phyloP scores from a whole-genome alignment of 2,888 invertebrate genomes.

The Tipula helvola region DNA sequence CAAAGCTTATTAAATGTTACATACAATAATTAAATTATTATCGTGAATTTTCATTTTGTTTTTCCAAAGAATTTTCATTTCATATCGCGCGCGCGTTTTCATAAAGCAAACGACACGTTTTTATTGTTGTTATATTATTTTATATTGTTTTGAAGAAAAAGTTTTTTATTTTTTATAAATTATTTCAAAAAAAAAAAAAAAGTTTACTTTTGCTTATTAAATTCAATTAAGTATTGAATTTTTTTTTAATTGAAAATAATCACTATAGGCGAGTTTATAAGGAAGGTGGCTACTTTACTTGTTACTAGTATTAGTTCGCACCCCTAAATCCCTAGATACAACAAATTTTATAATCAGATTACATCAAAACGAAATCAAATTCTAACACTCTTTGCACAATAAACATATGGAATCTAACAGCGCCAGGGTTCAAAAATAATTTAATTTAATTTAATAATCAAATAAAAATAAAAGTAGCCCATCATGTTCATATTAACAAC shows the following conservation, averaged over 20 bases:
- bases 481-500: not conserved
- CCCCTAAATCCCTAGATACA: not conserved
- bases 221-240: not conserved
- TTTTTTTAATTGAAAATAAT: not conserved
- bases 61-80: not conserved
- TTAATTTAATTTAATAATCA: not conserved
- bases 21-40: not conserved
- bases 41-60: not conserved
- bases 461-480: not conserved
- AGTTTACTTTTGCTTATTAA: not conserved
- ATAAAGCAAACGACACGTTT: not conserved
- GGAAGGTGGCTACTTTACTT: not conserved
- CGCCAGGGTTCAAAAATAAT: not conserved
- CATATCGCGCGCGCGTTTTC: not conserved
- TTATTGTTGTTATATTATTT: not conserved
- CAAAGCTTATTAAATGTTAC: not conserved
- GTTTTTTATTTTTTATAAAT: not conserved
- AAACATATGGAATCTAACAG: not conserved
- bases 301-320: not conserved
- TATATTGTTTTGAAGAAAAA: not conserved
- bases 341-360: not conserved
- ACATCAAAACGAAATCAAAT: not conserved
- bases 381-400: not conserved
- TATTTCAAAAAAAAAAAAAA: not conserved
- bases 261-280: too few relatives aligned